Evolutionary conservation across 2,888 invertebrate genomes (phyloP), one percentile per base, ranked within the genome.

Genomic region (Eilema depressum): DNA sequence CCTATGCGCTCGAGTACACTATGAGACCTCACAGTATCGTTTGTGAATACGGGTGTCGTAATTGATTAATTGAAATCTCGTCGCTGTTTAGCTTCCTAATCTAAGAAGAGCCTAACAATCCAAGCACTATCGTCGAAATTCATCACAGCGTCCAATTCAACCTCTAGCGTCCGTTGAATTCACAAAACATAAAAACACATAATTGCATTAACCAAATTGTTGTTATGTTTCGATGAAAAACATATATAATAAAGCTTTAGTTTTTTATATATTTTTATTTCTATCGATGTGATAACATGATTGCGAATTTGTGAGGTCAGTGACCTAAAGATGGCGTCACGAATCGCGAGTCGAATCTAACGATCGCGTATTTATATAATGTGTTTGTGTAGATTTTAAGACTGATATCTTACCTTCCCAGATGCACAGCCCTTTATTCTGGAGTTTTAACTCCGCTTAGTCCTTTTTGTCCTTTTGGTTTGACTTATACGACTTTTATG

Each of bases 281-380:
- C 25, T 47, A 67, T 63, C 53, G 70, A 73, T 78, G 63, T 74
- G 79, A 81, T 77, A 73, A 75, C 56, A 53, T 33, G 70, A 70
- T 71, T 47, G 62, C 65, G 75, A 75, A 78, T 71, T 78, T 47
- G 63, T 41, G 37, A 67, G 72, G 70, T 74, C 68, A 75, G 66
- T 60, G 79, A 74, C 69, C 75, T 64, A 28, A 61, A 53, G 47
- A 64, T 71, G 69, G 64, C 69, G 57, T 67, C 68, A 61, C 47
- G 67, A 71, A 53, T 66, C 68, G 72, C 41, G 61, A 56, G 62
- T 63, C 66, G 63, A 73, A 67, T 53, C 41, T 56, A 61, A 67
- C 33, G 53, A 71, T 59, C 71, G 47, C 61, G 20, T 73, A 11
- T 33, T 28, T 61, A 33, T 61, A 11, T 61, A 11, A 53, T 33